Percentiles rank a stretch among this genome's conserved stretches.
Conservation (phyloP, 2,113 vertebrate genomes). For the Thalassoma bifasciatum region DNA sequence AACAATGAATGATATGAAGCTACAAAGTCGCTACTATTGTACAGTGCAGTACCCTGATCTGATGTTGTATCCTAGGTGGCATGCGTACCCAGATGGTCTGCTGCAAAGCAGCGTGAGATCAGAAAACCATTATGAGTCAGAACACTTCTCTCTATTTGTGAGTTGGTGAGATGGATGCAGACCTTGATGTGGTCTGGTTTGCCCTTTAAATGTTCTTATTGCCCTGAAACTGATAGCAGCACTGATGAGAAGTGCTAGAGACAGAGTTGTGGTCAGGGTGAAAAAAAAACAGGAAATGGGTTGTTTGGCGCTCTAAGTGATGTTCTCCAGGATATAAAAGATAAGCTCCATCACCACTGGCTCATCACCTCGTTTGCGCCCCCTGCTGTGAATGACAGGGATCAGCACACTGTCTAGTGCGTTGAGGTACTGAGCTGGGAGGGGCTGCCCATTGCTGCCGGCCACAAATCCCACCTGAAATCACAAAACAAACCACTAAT, state of each 20-base stretch:
- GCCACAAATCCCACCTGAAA: conserved; percentile 94
- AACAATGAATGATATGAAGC: conserved; percentile 59
- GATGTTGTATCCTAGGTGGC: conserved; percentile 45
- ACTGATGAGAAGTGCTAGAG: conserved; percentile 36
- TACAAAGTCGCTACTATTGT: conserved; percentile 55
- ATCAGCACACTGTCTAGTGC: conserved; percentile 94
- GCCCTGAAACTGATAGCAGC: conserved; percentile 39
- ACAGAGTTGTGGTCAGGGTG: conserved; percentile 46
- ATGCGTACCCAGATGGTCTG: conserved; percentile 62
- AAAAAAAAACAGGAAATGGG: conserved; percentile 9
- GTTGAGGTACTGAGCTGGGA: conserved; percentile 93
- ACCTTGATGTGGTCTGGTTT: conserved; percentile 46
- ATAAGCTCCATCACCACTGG: conserved; percentile 94
- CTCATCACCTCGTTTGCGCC: conserved; percentile 89
- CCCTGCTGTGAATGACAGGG: conserved; percentile 94
- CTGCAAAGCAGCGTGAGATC: conserved; percentile 40
- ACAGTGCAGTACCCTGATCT: conserved; percentile 48
- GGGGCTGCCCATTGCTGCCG: conserved; percentile 93
- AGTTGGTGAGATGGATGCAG: conserved; percentile 54
- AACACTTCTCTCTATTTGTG: conserved; percentile 32
- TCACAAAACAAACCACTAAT: conserved; percentile 30
- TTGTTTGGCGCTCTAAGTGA: conserved; percentile 80
- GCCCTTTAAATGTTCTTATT: conserved; percentile 58
- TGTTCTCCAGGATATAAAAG: conserved; percentile 98
- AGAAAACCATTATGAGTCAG: conserved; percentile 44